Base-by-base conservation (phyloP, 1,140 invertebrate species). In the Danaus melanippus region DNA sequence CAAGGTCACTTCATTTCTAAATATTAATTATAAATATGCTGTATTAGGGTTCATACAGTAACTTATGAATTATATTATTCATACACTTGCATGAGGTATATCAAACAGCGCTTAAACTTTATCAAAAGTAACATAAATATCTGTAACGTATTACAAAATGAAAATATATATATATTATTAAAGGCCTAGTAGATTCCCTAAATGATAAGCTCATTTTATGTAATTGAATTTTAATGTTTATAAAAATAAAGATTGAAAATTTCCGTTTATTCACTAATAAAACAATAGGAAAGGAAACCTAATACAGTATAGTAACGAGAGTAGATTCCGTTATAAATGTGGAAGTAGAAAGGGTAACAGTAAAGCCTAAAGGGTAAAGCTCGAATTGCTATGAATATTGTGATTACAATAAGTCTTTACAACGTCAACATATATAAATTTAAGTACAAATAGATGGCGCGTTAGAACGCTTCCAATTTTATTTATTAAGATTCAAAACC, bases 1-100 rank as follows among this genome's bases (percentile, higher is more conserved):
- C 77, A 85, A 85, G 82, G 82, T 79, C 82, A 85, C 82, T 85
- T 85, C 71, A 74, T 74, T 77, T 76, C 82, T 84, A 84, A 75
- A 76, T 52, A 73, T 78, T 82, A 55, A 52, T 57, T 44, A 56
- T 15, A 54, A 47, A 59, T 59, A 59, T 53, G 44, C 12, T 43
- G 21, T 15, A 32, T 58, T 46, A 42, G 45, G 42, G 42, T 44
- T 46, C 17, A 53, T 46, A 44, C 53, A 48, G 21, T 48, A 46
- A 64, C 62, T 46, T 52, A 32, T 61, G 39, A 49, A 50, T 65
- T 66, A 62, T 64, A 64, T 53, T 73, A 72, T 69, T 49, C 74
- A 72, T 60, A 72, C 60, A 59, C 62, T 69, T 53, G 58, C 65
- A 69, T 69, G 80, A 80, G 74, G 72, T 81, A 79, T 77, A 69